Conservation (phyloP, 2,797 vertebrate species). For the Zalophus californianus region DNA sequence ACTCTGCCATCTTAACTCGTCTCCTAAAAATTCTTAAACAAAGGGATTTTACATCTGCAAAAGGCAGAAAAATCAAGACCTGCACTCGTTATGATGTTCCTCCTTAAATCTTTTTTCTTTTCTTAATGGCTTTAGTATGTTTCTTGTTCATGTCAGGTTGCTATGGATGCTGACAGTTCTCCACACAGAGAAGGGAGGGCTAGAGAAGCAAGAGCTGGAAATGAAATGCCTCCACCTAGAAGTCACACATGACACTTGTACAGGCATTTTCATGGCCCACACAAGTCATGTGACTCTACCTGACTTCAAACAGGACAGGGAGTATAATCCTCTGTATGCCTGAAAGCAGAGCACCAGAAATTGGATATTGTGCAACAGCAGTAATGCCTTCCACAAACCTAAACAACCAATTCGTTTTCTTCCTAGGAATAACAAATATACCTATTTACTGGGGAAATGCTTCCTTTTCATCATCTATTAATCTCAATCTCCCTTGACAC, state of each 20-base stretch:
- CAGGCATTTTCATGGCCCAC: not conserved
- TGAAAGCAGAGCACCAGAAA: not conserved
- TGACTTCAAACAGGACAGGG: not conserved
- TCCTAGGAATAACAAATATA: not conserved
- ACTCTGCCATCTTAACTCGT: not conserved
- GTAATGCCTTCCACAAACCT: not conserved
- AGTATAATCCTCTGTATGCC: not conserved
- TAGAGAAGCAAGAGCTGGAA: not conserved
- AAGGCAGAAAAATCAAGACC: not conserved
- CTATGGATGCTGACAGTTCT: not conserved
- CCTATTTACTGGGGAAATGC: not conserved
- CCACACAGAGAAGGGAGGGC: not conserved
- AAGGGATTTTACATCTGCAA: not conserved
- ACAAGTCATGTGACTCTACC: not conserved
- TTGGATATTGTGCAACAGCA: not conserved
- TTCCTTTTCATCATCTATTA: not conserved
- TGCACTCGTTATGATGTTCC: not conserved
- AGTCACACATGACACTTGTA: not conserved
- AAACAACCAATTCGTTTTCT: not conserved
- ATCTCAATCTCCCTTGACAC: not conserved
- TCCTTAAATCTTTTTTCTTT: conserved; percentile 51
- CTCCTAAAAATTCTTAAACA: conserved; percentile 25
- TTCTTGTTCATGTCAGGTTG: not conserved
- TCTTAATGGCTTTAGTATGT: conserved; percentile 8
- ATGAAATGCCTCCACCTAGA: not conserved